Evolutionary conservation across 2,113 vertebrate species (phyloP).

Genomic region (Dissostichus mawsoni): DNA sequence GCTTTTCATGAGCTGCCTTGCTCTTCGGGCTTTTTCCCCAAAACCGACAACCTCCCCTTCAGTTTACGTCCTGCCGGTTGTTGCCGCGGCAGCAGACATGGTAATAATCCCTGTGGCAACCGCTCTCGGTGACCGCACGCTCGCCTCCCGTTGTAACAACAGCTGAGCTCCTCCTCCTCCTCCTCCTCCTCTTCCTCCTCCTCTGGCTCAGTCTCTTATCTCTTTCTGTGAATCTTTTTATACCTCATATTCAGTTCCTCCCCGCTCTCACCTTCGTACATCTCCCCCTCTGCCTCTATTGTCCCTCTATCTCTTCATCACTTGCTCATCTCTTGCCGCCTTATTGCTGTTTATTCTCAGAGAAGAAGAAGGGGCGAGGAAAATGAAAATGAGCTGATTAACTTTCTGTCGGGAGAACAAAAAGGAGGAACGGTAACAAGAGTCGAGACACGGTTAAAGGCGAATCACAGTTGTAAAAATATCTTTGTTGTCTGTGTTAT

Average conservation of each 20-base stretch:
- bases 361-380: neutral
- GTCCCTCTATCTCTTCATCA: slow-evolving; percentile 25
- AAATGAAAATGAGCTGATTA: neutral
- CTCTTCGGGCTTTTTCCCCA: slow-evolving; percentile 12
- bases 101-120: slow-evolving; percentile 64
- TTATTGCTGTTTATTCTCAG: neutral
- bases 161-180: slow-evolving; percentile 38
- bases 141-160: slow-evolving; percentile 35
- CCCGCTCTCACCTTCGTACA: neutral
- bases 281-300: slow-evolving; percentile 11
- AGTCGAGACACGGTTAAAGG: neutral
- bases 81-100: slow-evolving; percentile 48
- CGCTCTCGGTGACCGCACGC: slow-evolving; percentile 33
- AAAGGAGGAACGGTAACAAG: neutral
- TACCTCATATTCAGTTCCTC: neutral
- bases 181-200: neutral
- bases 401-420: neutral
- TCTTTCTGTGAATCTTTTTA: slow-evolving; percentile 1
- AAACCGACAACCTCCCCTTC: slow-evolving; percentile 24
- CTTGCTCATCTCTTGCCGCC: slow-evolving; percentile 15
- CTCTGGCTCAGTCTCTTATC: neutral
- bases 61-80: slow-evolving; percentile 43
- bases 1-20: slow-evolving; percentile 45
- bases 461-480: no score
- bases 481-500: no score